Conservation (phyloP, 2,113 vertebrate genomes). For the Antechinus stuartii region DNA sequence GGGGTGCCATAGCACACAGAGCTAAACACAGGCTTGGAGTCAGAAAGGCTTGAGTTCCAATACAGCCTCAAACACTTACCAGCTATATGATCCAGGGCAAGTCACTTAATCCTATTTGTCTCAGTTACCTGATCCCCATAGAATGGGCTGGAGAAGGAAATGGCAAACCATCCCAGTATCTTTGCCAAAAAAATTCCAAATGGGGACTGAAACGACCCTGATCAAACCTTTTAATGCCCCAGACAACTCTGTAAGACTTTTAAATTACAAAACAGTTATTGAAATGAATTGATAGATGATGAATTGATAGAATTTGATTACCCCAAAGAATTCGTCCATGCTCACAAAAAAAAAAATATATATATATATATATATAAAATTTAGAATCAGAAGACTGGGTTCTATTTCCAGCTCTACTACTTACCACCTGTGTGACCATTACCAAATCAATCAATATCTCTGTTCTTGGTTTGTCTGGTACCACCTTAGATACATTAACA, state of each 20-base stretch:
- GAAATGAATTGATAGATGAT: neutral
- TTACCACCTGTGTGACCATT: neutral
- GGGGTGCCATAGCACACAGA: too few species aligned
- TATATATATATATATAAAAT: neutral
- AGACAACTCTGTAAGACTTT: neutral
- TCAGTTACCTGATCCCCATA: neutral
- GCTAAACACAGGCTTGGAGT: neutral
- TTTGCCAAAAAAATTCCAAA: neutral
- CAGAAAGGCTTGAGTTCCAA: neutral
- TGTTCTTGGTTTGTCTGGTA: neutral
- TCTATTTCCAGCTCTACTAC: neutral
- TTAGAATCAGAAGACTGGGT: neutral
- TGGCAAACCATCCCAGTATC: neutral
- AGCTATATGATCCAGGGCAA: neutral
- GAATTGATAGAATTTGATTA: neutral
- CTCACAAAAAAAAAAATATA: too few species aligned
- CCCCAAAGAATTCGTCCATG: neutral
- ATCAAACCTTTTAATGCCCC: neutral
- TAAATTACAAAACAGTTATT: neutral
- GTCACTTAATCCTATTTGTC: neutral
- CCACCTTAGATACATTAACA: neutral
- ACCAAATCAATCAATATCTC: neutral
- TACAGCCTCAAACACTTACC: neutral
- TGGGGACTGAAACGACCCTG: neutral
- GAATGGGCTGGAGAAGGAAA: neutral